These are phyloP conservation scores for Argyra leucocephala DNA, from an alignment of 2,888 invertebrate genomes.

Conservation along the genomic window DNA sequence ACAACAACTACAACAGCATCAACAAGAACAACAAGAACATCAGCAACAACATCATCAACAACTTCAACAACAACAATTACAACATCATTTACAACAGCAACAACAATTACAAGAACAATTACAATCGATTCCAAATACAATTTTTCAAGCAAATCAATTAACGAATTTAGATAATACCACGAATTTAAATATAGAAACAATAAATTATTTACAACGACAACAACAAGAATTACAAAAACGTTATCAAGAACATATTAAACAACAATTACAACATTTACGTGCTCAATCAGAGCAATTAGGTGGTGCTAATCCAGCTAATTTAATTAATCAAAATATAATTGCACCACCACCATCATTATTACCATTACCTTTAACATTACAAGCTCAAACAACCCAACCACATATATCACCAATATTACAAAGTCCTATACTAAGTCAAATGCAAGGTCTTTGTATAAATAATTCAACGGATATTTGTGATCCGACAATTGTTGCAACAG, in stretches of 20 bases:
- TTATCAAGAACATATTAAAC: slow-evolving; percentile 33
- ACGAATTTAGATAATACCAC: slow-evolving; percentile 23
- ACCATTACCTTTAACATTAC: slow-evolving; percentile 19
- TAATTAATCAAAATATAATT: slow-evolving; percentile 19
- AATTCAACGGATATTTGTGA: slow-evolving; percentile 18
- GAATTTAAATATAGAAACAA: slow-evolving; percentile 28
- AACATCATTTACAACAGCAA: slow-evolving; percentile 8
- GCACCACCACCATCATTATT: slow-evolving; percentile 29
- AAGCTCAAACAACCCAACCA: slow-evolving; percentile 23
- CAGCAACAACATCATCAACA: slow-evolving; percentile 17
- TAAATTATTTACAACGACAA: slow-evolving; percentile 39
- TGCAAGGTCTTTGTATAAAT: slow-evolving; percentile 37
- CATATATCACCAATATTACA: slow-evolving; percentile 20
- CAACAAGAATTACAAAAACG: slow-evolving; percentile 40
- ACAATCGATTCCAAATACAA: slow-evolving; percentile 8
- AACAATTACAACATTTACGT: slow-evolving; percentile 35
- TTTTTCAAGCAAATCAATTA: slow-evolving; percentile 16
- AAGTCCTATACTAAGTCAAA: slow-evolving; percentile 31
- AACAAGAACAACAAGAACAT: slow-evolving; percentile 22
- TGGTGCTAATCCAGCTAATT: slow-evolving; percentile 10
- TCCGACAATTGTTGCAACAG: slow-evolving; percentile 26
- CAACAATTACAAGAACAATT: slow-evolving; percentile 2
- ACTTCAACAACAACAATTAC: slow-evolving; percentile 12
- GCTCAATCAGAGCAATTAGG: slow-evolving; percentile 37
- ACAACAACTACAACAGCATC: slow-evolving; percentile 20